Evolutionary conservation across 2,797 vertebrate genomes (phyloP).

Genomic region (Diplodus sargus): DNA sequence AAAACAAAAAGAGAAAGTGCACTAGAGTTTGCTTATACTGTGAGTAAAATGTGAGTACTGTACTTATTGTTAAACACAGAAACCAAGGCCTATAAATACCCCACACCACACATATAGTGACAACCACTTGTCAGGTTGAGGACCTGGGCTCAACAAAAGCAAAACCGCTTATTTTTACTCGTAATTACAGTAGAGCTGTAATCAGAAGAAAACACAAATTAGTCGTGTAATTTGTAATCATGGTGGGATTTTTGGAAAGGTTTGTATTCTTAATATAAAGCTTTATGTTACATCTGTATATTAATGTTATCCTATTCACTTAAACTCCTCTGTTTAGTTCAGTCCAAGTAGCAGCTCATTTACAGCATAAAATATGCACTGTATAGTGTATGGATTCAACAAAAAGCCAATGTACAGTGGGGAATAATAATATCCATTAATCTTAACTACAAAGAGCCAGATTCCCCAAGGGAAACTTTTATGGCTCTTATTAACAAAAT

Average conservation of each 20-base stretch:
- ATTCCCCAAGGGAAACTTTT: slow-evolving; percentile 40
- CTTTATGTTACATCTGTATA: background rate
- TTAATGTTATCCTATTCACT: background rate
- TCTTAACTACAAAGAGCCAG: slow-evolving; percentile 34
- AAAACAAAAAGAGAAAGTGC: background rate
- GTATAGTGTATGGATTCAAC: slow-evolving; percentile 19
- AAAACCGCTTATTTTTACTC: background rate
- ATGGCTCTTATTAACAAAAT: slow-evolving; percentile 57
- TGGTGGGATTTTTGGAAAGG: background rate
- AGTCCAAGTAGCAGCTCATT: slow-evolving; percentile 32
- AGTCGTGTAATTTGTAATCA: background rate
- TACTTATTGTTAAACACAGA: slow-evolving; percentile 19
- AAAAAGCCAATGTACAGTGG: slow-evolving; percentile 16
- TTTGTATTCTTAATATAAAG: slow-evolving; percentile 13
- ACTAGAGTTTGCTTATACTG: background rate
- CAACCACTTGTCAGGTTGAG: slow-evolving; percentile 4
- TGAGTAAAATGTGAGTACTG: slow-evolving; percentile 12
- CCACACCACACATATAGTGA: slow-evolving; percentile 2
- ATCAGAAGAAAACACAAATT: background rate
- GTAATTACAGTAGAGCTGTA: background rate
- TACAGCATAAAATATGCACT: slow-evolving; percentile 37
- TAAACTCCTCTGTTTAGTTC: background rate
- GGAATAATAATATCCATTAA: slow-evolving; percentile 38
- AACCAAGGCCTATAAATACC: slow-evolving; percentile 20
- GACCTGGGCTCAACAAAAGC: background rate